Percentiles rank a stretch among this genome's conserved stretches.
phyloP scores from a whole-genome alignment of 2,113 vertebrate genomes.

The Sardina pilchardus region DNA sequence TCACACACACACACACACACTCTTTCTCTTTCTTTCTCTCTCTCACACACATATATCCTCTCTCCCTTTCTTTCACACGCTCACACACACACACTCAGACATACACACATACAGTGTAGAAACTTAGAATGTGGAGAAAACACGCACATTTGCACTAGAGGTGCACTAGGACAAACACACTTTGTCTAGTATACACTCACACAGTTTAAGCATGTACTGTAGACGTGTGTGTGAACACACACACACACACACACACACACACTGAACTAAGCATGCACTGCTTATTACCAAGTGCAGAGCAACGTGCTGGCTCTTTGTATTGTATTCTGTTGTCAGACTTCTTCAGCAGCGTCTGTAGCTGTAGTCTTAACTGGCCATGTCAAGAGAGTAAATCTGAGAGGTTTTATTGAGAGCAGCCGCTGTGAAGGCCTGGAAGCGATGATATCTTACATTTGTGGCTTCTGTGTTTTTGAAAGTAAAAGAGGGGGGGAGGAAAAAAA shows the following conservation, averaged over 20 bases:
- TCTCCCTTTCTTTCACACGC: background rate
- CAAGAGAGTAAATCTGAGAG: conserved; percentile 34
- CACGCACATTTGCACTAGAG: background rate
- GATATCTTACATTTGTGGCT: conserved; percentile 25
- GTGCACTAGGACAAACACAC: background rate
- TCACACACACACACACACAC: background rate
- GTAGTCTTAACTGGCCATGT: conserved; percentile 39
- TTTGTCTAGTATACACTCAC: background rate
- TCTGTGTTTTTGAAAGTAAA: conserved; percentile 25
- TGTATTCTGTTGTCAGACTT: conserved; percentile 14
- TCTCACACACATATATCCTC: background rate
- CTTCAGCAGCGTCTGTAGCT: conserved; percentile 16
- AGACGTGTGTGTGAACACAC: background rate
- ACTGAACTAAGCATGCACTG: background rate
- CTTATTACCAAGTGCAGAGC: conserved; percentile 40
- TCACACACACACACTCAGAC: conserved; percentile 3
- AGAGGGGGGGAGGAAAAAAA: background rate
- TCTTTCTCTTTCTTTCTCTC: background rate
- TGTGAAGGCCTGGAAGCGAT: conserved; percentile 14
- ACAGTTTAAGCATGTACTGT: background rate
- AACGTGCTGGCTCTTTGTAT: conserved; percentile 26
- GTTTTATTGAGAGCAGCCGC: conserved; percentile 30
- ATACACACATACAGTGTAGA: background rate
- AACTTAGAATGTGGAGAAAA: background rate
- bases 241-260: background rate